Evolutionary conservation across 2,113 vertebrate genomes (phyloP), one percentile per base, ranked within the genome.

Genomic region (Hippocampus barbouri): DNA sequence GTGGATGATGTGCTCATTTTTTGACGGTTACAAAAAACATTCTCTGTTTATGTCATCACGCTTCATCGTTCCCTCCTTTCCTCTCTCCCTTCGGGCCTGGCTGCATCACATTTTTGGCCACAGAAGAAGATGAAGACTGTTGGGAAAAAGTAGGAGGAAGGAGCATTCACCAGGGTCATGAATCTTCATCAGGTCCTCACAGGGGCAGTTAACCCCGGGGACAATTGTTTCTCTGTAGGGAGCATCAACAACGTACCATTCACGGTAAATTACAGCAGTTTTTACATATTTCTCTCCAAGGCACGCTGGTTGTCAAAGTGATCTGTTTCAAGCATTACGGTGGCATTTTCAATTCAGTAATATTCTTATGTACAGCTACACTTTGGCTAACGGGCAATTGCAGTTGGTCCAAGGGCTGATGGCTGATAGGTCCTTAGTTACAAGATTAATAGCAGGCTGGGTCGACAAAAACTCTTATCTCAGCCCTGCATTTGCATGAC

Each of bases 151-250:
- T 59, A 70, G 61, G 66, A 73, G n/a, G 68, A 70, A 57, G 49
- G 61, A 64, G 60, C 51, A 49, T 72, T 79, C 82, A 76, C 56
- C 34, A 68, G 56, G 82, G 86, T 64, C 85, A 98, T 98, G 97
- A 96, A 97, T 90, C 94, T 98, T 80, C 97, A 98, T 90, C 97
- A 98, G 89, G 97, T 98, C 84, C 93, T 98, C 79, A 97, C 97
- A 6, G 96, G 97, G 62, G 97, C 97, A 5, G 97, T 97, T 84
- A 98, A 98, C 88, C 95, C 97, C 5, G 97, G 97, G 23, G 94
- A 97, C 86, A 93, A 95, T 86, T 96, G 96, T 88, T 98, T 97
- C 89, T 95, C 95, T 30, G 96, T 98, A 68, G 97, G 96, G 25
- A 94, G 90, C 66, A 67, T 96, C 54, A 92, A 92, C 80, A 93